Evolutionary conservation across 1,140 invertebrate genomes (phyloP).

Genomic region (Meloidogyne hapla): DNA sequence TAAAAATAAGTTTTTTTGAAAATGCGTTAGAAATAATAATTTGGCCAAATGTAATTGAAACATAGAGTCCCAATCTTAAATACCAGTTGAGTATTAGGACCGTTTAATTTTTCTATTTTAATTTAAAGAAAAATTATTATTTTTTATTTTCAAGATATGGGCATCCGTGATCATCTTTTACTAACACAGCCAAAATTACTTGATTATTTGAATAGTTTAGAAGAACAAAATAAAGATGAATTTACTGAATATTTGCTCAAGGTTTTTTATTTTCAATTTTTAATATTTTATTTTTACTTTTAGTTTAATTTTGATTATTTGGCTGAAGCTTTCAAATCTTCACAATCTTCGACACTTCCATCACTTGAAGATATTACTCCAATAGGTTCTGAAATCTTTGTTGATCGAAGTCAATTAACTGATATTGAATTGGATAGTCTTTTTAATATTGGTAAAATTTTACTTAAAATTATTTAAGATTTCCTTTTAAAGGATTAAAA

Average conservation of each 20-base stretch:
- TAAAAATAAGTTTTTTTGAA: too few relatives aligned
- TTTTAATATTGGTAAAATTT: conserved; percentile 7
- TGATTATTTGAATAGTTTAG: neutral
- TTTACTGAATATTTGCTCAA: neutral
- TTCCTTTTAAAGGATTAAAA: conserved; percentile 35
- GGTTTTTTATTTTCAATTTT: neutral
- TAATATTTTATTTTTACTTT: neutral
- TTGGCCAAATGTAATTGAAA: too few relatives aligned
- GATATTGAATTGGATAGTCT: neutral
- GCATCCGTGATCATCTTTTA: neutral
- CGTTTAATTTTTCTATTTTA: too few relatives aligned
- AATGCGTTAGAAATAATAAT: too few relatives aligned
- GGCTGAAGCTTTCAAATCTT: neutral
- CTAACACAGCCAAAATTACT: neutral
- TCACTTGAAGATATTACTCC: conserved; percentile 17
- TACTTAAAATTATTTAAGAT: neutral
- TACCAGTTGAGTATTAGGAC: too few relatives aligned
- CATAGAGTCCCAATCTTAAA: too few relatives aligned
- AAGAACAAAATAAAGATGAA: neutral
- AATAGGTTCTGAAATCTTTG: neutral
- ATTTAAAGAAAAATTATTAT: too few relatives aligned
- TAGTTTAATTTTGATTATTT: neutral
- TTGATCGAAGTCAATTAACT: conserved; percentile 6
- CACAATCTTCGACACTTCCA: neutral
- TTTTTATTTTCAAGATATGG: neutral